These are phyloP conservation scores for Tuta absoluta DNA, from an alignment of 2,888 invertebrate genomes.

Conservation along the genomic window DNA sequence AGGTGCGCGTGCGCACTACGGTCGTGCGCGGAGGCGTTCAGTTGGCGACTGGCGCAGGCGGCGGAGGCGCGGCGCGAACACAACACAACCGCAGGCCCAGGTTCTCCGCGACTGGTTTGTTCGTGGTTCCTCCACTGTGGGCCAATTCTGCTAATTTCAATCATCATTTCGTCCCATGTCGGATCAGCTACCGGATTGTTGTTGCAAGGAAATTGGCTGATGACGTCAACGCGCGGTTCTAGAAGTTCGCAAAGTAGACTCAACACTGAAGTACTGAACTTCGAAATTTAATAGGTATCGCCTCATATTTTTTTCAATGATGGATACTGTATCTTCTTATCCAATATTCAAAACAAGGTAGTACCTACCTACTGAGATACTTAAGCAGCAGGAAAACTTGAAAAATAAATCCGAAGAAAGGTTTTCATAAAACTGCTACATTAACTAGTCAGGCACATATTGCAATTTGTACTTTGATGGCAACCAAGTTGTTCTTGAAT, in stretches of 20 bases:
- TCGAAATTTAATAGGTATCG: too few relatives aligned
- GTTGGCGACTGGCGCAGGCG: conserved; percentile 64
- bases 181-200: conserved; percentile 16
- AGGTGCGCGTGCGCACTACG: conserved; percentile 50
- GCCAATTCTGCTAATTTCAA: conserved; percentile 26
- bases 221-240: conserved; percentile 7
- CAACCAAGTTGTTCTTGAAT: not conserved
- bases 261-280: too few relatives aligned
- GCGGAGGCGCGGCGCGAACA: conserved; percentile 44
- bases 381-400: too few relatives aligned
- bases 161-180: conserved; percentile 23
- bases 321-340: too few relatives aligned
- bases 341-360: too few relatives aligned
- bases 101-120: conserved; percentile 38
- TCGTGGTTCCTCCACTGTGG: conserved; percentile 15
- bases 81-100: conserved; percentile 48
- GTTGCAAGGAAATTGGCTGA: not conserved
- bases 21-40: conserved; percentile 52
- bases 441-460: too few relatives aligned
- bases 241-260: not conserved
- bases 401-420: too few relatives aligned
- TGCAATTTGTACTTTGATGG: not conserved
- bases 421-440: too few relatives aligned
- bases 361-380: too few relatives aligned
- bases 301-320: too few relatives aligned